phyloP scores from a whole-genome alignment of 2,113 vertebrate species.

The Rhinichthys klamathensis region DNA sequence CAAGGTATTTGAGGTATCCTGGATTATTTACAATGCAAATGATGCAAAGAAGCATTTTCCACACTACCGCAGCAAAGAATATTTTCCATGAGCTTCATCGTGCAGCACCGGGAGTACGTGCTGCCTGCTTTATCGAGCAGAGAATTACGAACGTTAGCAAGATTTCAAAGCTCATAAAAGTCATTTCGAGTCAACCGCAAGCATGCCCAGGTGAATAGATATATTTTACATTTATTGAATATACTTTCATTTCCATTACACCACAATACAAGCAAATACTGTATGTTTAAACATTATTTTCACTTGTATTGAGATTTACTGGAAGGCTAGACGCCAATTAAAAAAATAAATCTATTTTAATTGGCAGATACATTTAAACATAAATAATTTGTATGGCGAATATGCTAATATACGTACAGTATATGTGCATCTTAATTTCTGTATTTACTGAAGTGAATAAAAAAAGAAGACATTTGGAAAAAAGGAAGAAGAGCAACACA shows the following conservation, averaged over 20 bases:
- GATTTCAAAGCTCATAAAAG: conserved; percentile 29
- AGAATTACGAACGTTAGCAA: conserved; percentile 31
- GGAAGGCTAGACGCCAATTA: conserved; percentile 21
- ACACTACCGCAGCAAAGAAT: conserved; percentile 34
- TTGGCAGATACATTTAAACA: conserved; percentile 59
- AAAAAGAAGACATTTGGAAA: conserved; percentile 9
- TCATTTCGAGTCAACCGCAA: conserved; percentile 33
- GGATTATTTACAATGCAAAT: conserved; percentile 62
- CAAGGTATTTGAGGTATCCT: conserved; percentile 64
- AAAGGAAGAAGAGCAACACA: conserved; percentile 30
- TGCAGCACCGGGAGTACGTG: background rate
- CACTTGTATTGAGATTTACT: conserved; percentile 46
- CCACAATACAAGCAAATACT: conserved; percentile 50
- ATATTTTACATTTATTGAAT: conserved; percentile 45
- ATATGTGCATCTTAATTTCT: conserved; percentile 39
- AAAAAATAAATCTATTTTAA: conserved; percentile 38
- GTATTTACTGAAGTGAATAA: conserved; percentile 21
- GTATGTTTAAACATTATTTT: conserved; percentile 27
- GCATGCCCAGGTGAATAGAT: conserved; percentile 37
- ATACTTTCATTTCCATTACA: conserved; percentile 63
- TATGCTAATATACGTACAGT: conserved; percentile 42
- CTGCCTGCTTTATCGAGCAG: conserved; percentile 11
- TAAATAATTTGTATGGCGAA: conserved; percentile 69
- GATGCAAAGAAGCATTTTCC: conserved; percentile 52
- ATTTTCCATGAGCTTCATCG: conserved; percentile 12